These are phyloP conservation scores for Tyto alba DNA, from an alignment of 2,113 vertebrate species.

Conservation along the genomic window DNA sequence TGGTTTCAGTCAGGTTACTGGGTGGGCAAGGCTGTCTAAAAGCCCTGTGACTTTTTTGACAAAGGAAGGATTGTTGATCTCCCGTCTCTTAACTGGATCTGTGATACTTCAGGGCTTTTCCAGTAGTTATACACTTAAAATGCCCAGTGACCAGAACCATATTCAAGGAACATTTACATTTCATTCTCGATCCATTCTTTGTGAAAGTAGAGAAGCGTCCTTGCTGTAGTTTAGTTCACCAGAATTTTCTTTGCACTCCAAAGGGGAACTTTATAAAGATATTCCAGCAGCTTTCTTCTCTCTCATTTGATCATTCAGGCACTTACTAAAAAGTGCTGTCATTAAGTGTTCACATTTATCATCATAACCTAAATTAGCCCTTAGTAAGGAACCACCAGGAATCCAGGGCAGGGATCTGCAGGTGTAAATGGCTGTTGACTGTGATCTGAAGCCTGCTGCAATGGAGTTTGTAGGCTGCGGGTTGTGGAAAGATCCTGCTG, in stretches of 20 bases:
- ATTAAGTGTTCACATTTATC: background rate
- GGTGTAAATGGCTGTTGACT: background rate
- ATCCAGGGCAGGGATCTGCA: background rate
- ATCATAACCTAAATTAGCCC: background rate
- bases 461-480: background rate
- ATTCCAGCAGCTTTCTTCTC: background rate
- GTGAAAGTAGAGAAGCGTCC: too few relatives aligned
- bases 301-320: background rate
- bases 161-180: background rate
- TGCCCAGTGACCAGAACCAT: background rate
- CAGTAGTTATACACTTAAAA: background rate
- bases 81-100: background rate
- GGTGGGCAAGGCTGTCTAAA: background rate
- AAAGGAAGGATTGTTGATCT: background rate
- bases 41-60: background rate
- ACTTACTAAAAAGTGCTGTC: background rate
- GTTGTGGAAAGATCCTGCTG: background rate
- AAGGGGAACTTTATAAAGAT: background rate
- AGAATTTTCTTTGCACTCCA: background rate
- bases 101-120: background rate
- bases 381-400: background rate
- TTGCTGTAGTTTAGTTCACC: background rate
- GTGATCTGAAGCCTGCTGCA: background rate
- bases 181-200: background rate
- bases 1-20: background rate